Conservation (phyloP, 2,888 invertebrate genomes). For the Drosophila prolongata region DNA sequence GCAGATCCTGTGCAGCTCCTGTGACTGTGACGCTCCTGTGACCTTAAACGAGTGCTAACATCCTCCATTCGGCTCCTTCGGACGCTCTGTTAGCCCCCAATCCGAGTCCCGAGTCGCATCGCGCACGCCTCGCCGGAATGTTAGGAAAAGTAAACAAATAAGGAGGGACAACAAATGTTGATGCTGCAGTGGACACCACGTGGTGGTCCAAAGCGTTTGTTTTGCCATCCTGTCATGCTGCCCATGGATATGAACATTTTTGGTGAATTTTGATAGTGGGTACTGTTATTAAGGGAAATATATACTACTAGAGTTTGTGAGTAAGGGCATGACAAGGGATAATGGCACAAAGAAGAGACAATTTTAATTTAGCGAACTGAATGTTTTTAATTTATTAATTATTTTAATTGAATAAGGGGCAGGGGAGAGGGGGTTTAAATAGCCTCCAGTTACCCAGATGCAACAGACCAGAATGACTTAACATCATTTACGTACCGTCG, state of each 20-base stretch:
- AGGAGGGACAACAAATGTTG: background rate
- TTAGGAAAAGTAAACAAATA: constrained; percentile 30
- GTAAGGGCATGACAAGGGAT: no score
- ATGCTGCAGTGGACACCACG: constrained; percentile 4
- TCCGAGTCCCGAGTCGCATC: background rate
- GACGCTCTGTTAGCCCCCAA: no score
- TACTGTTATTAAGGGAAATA: background rate
- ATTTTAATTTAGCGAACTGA: no score
- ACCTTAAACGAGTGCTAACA: constrained; percentile 27
- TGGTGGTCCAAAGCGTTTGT: background rate
- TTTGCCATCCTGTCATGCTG: background rate
- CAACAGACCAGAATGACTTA: background rate
- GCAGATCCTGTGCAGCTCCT: no score
- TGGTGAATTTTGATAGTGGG: no score
- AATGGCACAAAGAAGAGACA: no score
- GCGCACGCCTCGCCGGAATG: constrained; percentile 27
- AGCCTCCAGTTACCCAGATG: no score
- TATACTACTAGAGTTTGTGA: background rate
- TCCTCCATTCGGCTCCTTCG: background rate
- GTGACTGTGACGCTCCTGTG: constrained; percentile 10
- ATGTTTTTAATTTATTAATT: no score
- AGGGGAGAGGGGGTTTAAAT: no score
- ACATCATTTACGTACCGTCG: background rate
- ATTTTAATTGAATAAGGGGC: no score
- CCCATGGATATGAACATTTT: background rate